phyloP scores from a whole-genome alignment of 2,888 invertebrate species.

The Caenorhabditis afra region DNA sequence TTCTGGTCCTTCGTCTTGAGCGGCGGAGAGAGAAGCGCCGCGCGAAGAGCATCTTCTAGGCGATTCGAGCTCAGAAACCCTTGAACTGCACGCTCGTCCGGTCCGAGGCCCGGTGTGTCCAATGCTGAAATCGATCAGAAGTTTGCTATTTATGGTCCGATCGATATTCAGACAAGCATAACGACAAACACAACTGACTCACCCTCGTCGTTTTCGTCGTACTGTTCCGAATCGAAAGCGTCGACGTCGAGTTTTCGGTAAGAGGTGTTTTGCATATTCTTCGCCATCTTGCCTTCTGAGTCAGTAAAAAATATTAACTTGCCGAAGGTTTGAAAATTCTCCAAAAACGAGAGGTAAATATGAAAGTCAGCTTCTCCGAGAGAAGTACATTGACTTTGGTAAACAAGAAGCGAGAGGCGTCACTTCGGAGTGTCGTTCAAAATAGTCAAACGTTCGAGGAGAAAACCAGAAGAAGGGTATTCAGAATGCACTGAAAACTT shows the following conservation, averaged over 20 bases:
- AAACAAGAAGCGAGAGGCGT: slow-evolving; percentile 17
- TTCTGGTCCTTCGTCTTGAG: slow-evolving; percentile 73
- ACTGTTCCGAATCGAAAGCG: slow-evolving; percentile 74
- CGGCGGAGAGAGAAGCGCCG: slow-evolving; percentile 73
- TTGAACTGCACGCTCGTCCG: slow-evolving; percentile 64
- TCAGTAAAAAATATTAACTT: too few species aligned
- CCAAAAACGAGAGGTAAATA: neutral
- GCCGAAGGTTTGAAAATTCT: neutral
- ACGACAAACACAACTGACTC: slow-evolving; percentile 28
- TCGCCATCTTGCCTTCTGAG: slow-evolving; percentile 67
- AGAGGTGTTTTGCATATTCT: slow-evolving; percentile 73
- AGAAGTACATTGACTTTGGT: slow-evolving; percentile 16
- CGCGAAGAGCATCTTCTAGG: slow-evolving; percentile 74
- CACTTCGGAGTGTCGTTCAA: slow-evolving; percentile 26
- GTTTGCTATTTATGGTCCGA: neutral
- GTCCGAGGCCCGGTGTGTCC: slow-evolving; percentile 67
- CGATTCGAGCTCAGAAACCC: slow-evolving; percentile 63
- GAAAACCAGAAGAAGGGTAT: too few species aligned
- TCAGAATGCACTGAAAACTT: too few species aligned
- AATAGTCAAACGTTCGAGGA: neutral
- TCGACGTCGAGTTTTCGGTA: slow-evolving; percentile 79
- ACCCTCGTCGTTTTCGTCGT: slow-evolving; percentile 74
- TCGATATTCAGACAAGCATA: neutral
- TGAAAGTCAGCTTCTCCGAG: slow-evolving; percentile 13
- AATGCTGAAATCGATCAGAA: slow-evolving; percentile 24